Base-by-base conservation (phyloP, 2,797 vertebrate genomes). In the Chaetophractus vellerosus region DNA sequence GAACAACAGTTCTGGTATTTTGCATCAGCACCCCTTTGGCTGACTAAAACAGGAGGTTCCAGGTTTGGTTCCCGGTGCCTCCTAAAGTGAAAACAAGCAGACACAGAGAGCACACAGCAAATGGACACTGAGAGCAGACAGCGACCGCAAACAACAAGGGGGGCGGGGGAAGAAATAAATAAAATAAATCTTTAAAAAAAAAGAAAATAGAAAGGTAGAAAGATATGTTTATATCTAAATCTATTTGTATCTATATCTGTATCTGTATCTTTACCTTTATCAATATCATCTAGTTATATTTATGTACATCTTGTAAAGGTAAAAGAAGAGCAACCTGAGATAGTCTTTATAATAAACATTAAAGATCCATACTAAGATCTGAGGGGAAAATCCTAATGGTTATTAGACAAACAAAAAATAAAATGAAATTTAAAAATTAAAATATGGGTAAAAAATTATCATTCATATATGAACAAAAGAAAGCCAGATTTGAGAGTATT, bases 381-480 rank as follows among this genome's bases (percentile, higher is more conserved):
- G 21, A 75, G 38, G 14, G 38, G 66, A 68, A 75, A 71, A 14
- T 0, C 1, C 23, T 48, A 92, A 80, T 83, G 28, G n/a, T 68
- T 75, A 78, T 76, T 76, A 71, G 48, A 91, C 18, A 86, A 88
- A 45, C 24, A 61, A 66, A 79, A 87, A 64, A 45, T 23, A 57
- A 48, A 48, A 23, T 28, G 61, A 69, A 82, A 71, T 63, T 69
- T 82, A 45, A 75, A 69, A 88, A 68, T 89, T 79, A 85, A 96
- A 75, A 74, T 57, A 64, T 14, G 28, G 41, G 38, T 78, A 66
- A 94, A 86, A 90, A 84, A 52, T 87, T 50, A 69, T 86, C 81
- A 85, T 69, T 91, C 28, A 94, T 79, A 59, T 31, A 21, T 69
- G 28, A 91, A 72, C 38, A 59, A 88, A 88, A 69, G 61, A 79